Evolutionary conservation across 2,113 vertebrate species (phyloP).

Genomic region (Pteruthius melanotis): DNA sequence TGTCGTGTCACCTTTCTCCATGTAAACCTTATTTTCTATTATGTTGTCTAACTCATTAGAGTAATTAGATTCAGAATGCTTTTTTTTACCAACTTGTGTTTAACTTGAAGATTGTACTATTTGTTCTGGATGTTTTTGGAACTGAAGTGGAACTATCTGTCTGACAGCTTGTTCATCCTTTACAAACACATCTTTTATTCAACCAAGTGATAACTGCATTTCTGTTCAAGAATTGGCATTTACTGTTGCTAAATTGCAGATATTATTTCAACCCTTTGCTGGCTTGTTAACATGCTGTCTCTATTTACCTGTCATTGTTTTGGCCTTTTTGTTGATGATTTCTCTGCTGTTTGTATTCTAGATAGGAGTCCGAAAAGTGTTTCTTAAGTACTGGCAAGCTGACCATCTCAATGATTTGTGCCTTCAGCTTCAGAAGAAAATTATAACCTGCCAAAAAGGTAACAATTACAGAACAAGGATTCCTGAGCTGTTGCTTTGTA

Average conservation of each 20-base stretch:
- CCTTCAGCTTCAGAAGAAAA: slow-evolving; percentile 87
- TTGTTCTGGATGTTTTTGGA: neutral
- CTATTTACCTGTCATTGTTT: neutral
- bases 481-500: neutral
- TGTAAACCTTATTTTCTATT: neutral
- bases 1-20: neutral
- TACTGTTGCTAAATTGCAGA: neutral
- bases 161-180: neutral
- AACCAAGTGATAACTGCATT: neutral
- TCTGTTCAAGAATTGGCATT: neutral
- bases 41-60: neutral
- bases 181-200: neutral
- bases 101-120: neutral
- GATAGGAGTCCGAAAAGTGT: slow-evolving; percentile 89
- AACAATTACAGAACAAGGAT: slow-evolving; percentile 21
- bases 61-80: neutral
- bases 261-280: neutral
- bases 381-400: slow-evolving; percentile 93
- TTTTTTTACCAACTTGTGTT: neutral
- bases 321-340: neutral
- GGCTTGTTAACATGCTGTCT: neutral
- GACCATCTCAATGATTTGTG: slow-evolving; percentile 90
- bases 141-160: neutral
- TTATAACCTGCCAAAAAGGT: slow-evolving; percentile 96
- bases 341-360: slow-evolving; percentile 67